Conservation (phyloP, 2,113 vertebrate species). For the Hystrix brachyura region DNA sequence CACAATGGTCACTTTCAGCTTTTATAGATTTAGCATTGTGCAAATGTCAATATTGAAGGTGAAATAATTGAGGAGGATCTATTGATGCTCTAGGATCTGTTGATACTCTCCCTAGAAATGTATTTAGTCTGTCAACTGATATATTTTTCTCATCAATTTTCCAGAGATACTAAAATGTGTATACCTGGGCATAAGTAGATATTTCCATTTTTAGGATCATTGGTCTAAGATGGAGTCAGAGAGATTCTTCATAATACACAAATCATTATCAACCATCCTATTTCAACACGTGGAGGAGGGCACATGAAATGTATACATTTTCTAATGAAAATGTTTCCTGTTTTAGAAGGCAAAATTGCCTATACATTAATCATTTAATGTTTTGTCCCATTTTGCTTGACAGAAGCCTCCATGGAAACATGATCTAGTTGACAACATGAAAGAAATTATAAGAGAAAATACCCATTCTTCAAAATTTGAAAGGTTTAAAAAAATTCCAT, state of each 20-base stretch:
- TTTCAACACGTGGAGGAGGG: neutral
- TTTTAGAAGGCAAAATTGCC: conserved; percentile 45
- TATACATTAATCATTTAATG: conserved; percentile 53
- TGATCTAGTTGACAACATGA: conserved; percentile 21
- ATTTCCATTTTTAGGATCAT: neutral
- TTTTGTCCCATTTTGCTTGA: conserved; percentile 33
- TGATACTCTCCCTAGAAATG: neutral
- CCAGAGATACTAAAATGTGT: neutral
- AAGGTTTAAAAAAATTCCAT: conserved; percentile 61
- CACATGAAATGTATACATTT: neutral
- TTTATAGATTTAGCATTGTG: neutral
- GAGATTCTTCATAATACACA: neutral
- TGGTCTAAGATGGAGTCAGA: neutral
- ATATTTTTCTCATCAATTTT: neutral
- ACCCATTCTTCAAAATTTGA: conserved; percentile 47
- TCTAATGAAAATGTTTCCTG: conserved; percentile 20
- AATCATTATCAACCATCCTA: neutral
- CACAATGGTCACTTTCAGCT: neutral
- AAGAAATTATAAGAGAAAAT: conserved; percentile 63
- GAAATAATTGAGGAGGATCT: neutral
- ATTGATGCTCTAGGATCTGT: neutral
- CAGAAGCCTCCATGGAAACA: neutral
- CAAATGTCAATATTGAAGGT: neutral
- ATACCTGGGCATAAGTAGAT: neutral
- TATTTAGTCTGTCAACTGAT: neutral